phyloP scores from a whole-genome alignment of 2,797 vertebrate genomes.

The Trachops cirrhosus region DNA sequence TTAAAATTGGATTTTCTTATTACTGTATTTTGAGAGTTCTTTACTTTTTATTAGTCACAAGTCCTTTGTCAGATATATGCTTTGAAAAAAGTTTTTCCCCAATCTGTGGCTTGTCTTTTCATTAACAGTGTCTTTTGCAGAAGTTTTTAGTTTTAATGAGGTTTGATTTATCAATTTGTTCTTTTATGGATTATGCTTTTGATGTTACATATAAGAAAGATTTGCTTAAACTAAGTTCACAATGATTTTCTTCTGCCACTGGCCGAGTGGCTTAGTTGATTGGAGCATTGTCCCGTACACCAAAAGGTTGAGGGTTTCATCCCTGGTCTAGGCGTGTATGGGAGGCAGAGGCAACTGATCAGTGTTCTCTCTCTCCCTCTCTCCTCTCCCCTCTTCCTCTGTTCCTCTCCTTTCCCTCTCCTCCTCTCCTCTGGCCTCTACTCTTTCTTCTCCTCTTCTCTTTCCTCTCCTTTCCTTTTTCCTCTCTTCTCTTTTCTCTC shows the following conservation, averaged over 20 bases:
- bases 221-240: neutral
- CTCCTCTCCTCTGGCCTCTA: too few relatives aligned
- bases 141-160: conserved; percentile 19
- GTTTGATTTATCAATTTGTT: neutral
- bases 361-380: too few relatives aligned
- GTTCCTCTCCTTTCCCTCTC: too few relatives aligned
- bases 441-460: too few relatives aligned
- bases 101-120: neutral
- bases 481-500: too few relatives aligned
- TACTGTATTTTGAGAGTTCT: neutral
- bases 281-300: too few relatives aligned
- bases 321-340: too few relatives aligned
- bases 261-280: too few relatives aligned
- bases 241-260: neutral
- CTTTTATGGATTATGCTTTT: neutral
- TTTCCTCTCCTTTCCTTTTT: too few relatives aligned
- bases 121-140: neutral
- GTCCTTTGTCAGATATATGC: neutral
- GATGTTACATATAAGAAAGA: neutral
- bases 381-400: too few relatives aligned
- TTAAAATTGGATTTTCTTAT: neutral
- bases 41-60: neutral
- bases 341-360: too few relatives aligned
- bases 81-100: neutral
- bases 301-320: too few relatives aligned